phyloP scores from a whole-genome alignment of 2,888 invertebrate species.

The Polydrusus cervinus region DNA sequence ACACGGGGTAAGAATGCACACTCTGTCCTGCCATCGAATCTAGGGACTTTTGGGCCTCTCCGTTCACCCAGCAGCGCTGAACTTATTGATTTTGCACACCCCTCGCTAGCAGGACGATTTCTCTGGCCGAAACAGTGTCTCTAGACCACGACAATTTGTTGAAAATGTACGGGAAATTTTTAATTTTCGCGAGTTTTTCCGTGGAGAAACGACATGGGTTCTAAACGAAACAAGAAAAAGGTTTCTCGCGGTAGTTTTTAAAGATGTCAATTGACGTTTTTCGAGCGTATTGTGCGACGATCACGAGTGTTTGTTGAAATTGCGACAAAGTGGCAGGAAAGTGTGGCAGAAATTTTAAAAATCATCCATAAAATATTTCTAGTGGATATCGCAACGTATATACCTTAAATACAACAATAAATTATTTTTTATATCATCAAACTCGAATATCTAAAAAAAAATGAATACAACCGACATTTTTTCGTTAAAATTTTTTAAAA shows the following conservation, averaged over 20 bases:
- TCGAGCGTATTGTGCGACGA: constrained; percentile 28
- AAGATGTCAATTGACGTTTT: constrained; percentile 19
- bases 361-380: not conserved
- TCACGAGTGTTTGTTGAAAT: constrained; percentile 18
- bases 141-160: constrained; percentile 55
- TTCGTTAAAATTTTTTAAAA: constrained; percentile 1
- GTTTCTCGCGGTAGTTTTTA: constrained; percentile 19
- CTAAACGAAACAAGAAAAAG: constrained; percentile 44
- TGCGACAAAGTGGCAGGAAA: constrained; percentile 18
- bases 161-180: constrained; percentile 58
- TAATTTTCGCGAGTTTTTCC: constrained; percentile 13
- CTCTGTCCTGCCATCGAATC: constrained; percentile 29
- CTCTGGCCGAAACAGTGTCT: constrained; percentile 42
- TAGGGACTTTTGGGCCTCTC: constrained; percentile 43
- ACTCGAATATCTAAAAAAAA: not conserved
- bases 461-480: constrained; percentile 12
- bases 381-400: not conserved
- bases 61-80: constrained; percentile 40
- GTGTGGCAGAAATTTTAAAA: not conserved
- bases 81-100: constrained; percentile 51
- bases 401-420: not conserved
- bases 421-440: not conserved
- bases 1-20: constrained; percentile 30
- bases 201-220: constrained; percentile 22
- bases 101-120: constrained; percentile 44